Evolutionary conservation across 2,113 vertebrate species (phyloP).

Genomic region (Datnioides undecimradiatus): DNA sequence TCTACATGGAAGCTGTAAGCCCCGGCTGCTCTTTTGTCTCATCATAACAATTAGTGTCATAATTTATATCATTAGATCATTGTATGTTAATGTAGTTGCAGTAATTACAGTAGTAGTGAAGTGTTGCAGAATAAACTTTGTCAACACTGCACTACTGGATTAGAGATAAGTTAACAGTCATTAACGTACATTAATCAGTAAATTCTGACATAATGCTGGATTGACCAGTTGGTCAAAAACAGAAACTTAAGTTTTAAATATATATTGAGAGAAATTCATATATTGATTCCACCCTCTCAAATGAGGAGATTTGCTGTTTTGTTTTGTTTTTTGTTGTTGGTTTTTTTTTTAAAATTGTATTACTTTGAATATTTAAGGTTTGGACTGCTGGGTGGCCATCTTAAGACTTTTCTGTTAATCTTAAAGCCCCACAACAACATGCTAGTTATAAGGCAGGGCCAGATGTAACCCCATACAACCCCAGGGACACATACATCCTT

Average conservation of each 20-base stretch:
- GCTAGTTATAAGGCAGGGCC: background rate
- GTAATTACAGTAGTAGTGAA: slow-evolving; percentile 18
- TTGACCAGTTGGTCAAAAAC: no score
- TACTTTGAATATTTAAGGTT: background rate
- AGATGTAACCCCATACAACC: background rate
- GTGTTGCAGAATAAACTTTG: slow-evolving; percentile 5
- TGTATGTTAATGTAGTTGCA: slow-evolving; percentile 32
- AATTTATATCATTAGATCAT: slow-evolving; percentile 56
- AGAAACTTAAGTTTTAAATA: no score
- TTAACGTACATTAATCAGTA: background rate
- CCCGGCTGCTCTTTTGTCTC: slow-evolving; percentile 51
- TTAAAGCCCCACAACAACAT: background rate
- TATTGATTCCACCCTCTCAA: background rate
- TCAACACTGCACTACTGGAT: slow-evolving; percentile 2
- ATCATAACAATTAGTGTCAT: slow-evolving; percentile 67
- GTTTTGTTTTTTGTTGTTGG: background rate
- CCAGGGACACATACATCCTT: background rate
- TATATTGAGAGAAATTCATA: no score
- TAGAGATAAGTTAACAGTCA: no score
- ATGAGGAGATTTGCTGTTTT: background rate
- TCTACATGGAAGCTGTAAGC: slow-evolving; percentile 32
- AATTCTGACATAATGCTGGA: background rate
- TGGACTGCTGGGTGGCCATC: background rate
- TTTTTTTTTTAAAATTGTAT: background rate
- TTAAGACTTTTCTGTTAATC: no score